Conservation (phyloP, 2,797 vertebrate species). For the Coendou prehensilis region DNA sequence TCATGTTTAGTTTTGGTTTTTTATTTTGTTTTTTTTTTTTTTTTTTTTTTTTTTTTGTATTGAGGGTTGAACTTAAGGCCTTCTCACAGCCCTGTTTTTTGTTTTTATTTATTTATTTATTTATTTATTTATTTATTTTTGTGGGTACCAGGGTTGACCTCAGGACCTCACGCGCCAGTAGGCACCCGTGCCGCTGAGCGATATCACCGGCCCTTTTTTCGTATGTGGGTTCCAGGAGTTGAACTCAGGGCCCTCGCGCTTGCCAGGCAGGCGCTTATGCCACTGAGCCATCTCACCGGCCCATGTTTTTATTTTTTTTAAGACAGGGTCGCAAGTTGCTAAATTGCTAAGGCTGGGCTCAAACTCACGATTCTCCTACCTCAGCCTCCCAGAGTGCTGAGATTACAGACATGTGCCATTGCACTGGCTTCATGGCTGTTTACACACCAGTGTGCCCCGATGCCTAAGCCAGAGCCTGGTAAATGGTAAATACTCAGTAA, state of each 20-base stretch:
- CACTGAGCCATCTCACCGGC: too few species aligned
- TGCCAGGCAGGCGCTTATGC: too few species aligned
- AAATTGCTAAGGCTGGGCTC: not conserved
- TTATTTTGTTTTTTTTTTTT: not conserved
- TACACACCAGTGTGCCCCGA: not conserved
- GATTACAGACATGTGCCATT: not conserved
- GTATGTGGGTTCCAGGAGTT: too few species aligned
- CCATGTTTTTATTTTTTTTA: not conserved
- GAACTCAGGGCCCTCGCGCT: too few species aligned
- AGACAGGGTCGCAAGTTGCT: not conserved
- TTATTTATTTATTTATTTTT: too few species aligned
- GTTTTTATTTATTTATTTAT: not conserved
- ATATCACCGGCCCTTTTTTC: too few species aligned
- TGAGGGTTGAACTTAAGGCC: not conserved
- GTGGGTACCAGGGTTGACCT: too few species aligned
- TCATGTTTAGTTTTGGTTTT: not conserved
- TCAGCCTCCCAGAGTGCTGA: not conserved
- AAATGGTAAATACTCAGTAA: constrained; percentile 30
- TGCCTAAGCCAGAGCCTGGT: not conserved
- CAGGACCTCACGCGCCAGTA: too few species aligned
- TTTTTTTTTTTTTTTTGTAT: not conserved
- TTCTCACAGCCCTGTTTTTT: not conserved
- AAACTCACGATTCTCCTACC: not conserved
- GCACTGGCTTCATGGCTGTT: not conserved
- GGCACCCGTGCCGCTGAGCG: too few species aligned